phyloP scores from a whole-genome alignment of 2,113 vertebrate genomes.

The Albula glossodonta region DNA sequence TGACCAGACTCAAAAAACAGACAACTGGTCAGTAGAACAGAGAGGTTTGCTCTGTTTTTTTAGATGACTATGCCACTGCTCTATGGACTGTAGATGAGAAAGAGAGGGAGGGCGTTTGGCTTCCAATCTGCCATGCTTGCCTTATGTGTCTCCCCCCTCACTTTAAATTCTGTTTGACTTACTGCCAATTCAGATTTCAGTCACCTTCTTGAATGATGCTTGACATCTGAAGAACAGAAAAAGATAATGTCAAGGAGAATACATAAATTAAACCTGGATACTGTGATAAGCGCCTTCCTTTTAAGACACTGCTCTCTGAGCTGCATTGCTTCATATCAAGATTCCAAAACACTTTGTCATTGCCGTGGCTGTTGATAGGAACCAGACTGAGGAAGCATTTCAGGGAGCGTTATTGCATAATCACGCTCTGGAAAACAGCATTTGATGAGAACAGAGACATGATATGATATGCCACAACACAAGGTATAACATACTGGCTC shows the following conservation, averaged over 20 bases:
- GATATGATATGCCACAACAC: background rate
- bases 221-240: too few relatives aligned
- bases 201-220: background rate
- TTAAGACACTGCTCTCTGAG: background rate
- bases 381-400: background rate
- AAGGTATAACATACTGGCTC: background rate
- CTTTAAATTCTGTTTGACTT: background rate
- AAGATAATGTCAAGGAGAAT: background rate
- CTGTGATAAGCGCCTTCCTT: background rate
- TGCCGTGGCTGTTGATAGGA: background rate
- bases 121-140: background rate
- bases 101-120: background rate
- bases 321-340: background rate
- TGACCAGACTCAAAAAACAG: background rate
- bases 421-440: background rate
- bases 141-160: background rate
- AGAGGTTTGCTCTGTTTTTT: background rate
- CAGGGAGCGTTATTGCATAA: background rate
- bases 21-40: background rate
- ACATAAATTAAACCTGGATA: background rate
- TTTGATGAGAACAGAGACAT: background rate
- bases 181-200: background rate
- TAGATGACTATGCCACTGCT: background rate
- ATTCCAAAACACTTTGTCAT: background rate
- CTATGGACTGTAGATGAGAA: background rate